A percentile compares a stretch with the other conserved stretches of the same genome.
Evolutionary conservation across 1,140 invertebrate species (phyloP).

Genomic region (Wasmannia auropunctata): DNA sequence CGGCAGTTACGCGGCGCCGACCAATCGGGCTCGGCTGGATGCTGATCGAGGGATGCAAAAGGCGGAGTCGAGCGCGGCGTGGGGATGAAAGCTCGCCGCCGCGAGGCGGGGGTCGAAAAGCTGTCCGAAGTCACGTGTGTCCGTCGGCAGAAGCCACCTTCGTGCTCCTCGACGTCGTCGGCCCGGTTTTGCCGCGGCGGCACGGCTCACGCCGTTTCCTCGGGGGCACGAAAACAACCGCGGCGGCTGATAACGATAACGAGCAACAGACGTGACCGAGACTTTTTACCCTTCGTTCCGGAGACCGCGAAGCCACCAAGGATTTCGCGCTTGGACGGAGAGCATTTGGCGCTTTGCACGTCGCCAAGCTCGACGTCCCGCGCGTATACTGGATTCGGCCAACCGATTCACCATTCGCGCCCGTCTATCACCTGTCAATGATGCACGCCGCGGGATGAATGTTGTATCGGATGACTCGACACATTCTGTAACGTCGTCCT

Average conservation of each 20-base stretch:
- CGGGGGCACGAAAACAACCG: slow-evolving; percentile 50
- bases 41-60: slow-evolving; percentile 78
- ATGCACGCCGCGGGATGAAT: slow-evolving; percentile 6
- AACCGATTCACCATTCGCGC: not conserved
- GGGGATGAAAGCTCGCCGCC: slow-evolving; percentile 80
- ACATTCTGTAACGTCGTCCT: not conserved
- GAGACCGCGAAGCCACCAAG: not conserved
- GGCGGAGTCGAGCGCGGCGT: slow-evolving; percentile 74
- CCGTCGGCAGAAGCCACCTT: slow-evolving; percentile 78
- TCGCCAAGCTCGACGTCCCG: not conserved
- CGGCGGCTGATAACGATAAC: slow-evolving; percentile 68
- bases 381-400: not conserved
- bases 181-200: slow-evolving; percentile 45
- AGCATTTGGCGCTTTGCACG: not conserved
- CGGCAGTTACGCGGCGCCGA: slow-evolving; percentile 67
- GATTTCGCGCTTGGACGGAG: not conserved
- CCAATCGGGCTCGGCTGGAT: slow-evolving; percentile 78
- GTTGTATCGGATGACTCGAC: not conserved
- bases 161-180: slow-evolving; percentile 79
- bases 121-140: slow-evolving; percentile 83
- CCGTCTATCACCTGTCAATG: not conserved
- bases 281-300: not conserved
- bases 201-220: slow-evolving; percentile 54
- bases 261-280: slow-evolving; percentile 46
- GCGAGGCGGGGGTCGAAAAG: slow-evolving; percentile 74